Evolutionary conservation across 2,797 vertebrate species (phyloP).

Genomic region (Hypotaenidia philippensis): DNA sequence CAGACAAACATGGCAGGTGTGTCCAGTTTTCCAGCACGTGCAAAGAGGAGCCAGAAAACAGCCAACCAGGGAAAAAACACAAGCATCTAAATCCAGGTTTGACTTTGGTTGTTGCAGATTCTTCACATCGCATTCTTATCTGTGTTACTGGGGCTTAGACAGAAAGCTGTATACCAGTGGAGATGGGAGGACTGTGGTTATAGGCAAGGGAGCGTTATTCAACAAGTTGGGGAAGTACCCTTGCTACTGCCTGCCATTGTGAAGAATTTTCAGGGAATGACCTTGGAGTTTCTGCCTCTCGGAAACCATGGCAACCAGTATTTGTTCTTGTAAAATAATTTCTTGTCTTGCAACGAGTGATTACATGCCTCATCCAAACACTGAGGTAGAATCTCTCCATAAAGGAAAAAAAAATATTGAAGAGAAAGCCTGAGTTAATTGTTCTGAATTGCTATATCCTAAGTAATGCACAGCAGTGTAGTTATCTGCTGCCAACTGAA

Average conservation of each 20-base stretch:
- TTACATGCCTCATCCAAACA: conserved; percentile 8
- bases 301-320: conserved; percentile 80
- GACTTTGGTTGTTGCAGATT: neutral
- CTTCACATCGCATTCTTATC: neutral
- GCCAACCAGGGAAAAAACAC: neutral
- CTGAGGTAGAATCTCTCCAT: neutral
- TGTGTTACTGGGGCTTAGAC: neutral
- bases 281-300: conserved; percentile 71
- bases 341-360: conserved; percentile 48
- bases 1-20: fast-evolving
- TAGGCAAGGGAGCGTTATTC: neutral
- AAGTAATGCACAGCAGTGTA: neutral
- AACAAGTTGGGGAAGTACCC: neutral
- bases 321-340: conserved; percentile 73
- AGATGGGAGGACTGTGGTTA: neutral
- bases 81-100: neutral
- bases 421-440: neutral
- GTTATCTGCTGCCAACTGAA: neutral
- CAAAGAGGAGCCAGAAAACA: neutral
- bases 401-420: neutral
- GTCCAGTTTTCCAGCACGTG: neutral
- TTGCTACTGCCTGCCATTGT: neutral
- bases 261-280: conserved; percentile 70
- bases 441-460: neutral
- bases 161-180: neutral